These are phyloP conservation scores for Branchipolynoe longqiensis DNA, from an alignment of 2,888 invertebrate genomes.

Conservation along the genomic window DNA sequence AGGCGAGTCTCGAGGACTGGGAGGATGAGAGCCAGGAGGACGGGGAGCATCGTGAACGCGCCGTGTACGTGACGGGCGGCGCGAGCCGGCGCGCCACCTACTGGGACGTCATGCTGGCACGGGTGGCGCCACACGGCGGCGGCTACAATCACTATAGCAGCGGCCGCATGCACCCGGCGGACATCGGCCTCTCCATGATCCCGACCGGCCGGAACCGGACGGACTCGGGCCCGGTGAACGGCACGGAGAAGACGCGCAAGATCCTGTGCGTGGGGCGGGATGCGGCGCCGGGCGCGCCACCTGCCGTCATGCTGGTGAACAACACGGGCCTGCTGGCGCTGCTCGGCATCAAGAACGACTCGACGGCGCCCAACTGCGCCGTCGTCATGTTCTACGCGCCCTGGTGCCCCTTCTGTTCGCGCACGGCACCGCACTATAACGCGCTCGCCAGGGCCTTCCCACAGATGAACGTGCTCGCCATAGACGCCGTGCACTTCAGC, in stretches of 20 bases:
- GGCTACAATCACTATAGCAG: background rate
- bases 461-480: constrained; percentile 90
- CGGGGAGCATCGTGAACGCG: background rate
- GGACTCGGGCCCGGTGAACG: background rate
- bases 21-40: constrained; percentile 46
- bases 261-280: constrained; percentile 46
- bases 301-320: constrained; percentile 86
- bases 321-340: constrained; percentile 87
- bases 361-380: constrained; percentile 83
- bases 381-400: constrained; percentile 93
- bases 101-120: constrained; percentile 26
- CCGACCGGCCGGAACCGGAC: constrained; percentile 28
- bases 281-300: background rate
- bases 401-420: constrained; percentile 94
- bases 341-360: constrained; percentile 85
- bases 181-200: constrained; percentile 28
- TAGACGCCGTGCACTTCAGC: constrained; percentile 93
- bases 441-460: constrained; percentile 93
- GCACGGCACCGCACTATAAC: constrained; percentile 94
- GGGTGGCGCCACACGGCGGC: background rate
- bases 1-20: constrained; percentile 45
- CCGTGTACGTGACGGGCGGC: background rate
- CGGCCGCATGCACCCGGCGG: background rate
- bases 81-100: constrained; percentile 6
- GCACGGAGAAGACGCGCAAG: constrained; percentile 33